phyloP scores from a whole-genome alignment of 2,797 vertebrate species.

The Borostomias antarcticus region DNA sequence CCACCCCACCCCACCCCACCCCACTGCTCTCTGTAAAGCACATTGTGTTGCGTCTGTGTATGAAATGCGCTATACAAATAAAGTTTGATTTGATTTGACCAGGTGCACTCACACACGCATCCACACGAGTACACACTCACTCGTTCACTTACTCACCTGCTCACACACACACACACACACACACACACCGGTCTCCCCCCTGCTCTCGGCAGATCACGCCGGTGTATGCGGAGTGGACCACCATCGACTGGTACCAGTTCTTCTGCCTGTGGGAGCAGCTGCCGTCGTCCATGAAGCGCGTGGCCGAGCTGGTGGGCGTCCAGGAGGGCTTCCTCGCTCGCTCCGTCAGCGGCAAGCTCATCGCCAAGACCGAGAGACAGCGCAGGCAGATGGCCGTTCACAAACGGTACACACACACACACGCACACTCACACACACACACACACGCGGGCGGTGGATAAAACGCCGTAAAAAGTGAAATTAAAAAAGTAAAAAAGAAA shows the following conservation, averaged over 20 bases:
- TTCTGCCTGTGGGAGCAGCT: conserved; percentile 96
- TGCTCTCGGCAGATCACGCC: conserved; percentile 85
- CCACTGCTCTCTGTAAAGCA: too few species aligned
- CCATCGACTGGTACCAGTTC: conserved; percentile 97
- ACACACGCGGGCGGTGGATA: not conserved
- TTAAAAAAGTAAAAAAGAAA: not conserved
- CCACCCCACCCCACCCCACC: too few species aligned
- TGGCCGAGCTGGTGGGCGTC: conserved; percentile 94
- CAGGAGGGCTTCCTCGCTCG: conserved; percentile 94
- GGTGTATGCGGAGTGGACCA: conserved; percentile 91
- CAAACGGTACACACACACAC: conserved; percentile 81
- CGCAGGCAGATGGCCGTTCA: conserved; percentile 94
- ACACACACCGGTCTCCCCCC: not conserved
- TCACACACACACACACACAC: not conserved
- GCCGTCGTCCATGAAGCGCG: conserved; percentile 90
- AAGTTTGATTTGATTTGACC: too few species aligned
- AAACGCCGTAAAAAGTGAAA: not conserved
- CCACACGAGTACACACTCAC: too few species aligned
- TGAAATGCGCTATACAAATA: too few species aligned
- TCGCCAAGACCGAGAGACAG: conserved; percentile 92
- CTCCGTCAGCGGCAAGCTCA: conserved; percentile 88
- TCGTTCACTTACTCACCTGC: not conserved
- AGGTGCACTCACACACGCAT: too few species aligned
- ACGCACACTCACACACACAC: not conserved
- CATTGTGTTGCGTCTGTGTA: too few species aligned